Percentiles rank a stretch among this genome's conserved stretches.
Conservation (phyloP, 2,113 vertebrate genomes). For the Proteles cristata region DNA sequence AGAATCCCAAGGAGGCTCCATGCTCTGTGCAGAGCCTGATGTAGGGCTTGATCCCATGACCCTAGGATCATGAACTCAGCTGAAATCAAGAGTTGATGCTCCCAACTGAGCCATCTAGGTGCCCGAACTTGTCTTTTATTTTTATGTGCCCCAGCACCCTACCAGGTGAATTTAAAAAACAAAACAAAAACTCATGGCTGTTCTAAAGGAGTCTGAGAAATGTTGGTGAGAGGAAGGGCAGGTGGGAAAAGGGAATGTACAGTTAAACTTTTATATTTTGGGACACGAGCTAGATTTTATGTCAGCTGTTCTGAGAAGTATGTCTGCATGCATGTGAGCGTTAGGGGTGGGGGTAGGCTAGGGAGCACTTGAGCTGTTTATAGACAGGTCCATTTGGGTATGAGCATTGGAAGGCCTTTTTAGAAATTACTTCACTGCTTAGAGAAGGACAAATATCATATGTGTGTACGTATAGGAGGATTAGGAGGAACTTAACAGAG, state of each 20-base stretch:
- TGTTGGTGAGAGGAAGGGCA: not conserved
- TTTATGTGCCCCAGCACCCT: not conserved
- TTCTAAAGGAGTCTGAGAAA: constrained; percentile 19
- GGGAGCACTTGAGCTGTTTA: not conserved
- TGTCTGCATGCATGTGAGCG: not conserved
- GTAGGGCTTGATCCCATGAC: too few species aligned
- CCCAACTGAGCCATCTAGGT: too few species aligned
- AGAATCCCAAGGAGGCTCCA: too few species aligned
- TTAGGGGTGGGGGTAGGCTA: not conserved
- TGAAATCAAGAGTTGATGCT: too few species aligned
- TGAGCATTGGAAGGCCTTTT: not conserved
- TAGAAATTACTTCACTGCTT: not conserved
- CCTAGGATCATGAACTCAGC: too few species aligned
- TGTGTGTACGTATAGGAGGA: too few species aligned
- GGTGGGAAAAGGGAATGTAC: not conserved
- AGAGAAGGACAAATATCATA: too few species aligned
- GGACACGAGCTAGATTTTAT: not conserved
- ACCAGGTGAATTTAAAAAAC: not conserved
- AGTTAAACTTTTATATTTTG: not conserved
- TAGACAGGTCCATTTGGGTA: not conserved
- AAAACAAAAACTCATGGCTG: not conserved
- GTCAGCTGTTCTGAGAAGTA: not conserved
- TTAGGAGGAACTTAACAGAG: too few species aligned
- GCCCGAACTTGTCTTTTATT: too few species aligned
- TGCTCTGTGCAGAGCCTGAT: too few species aligned